A percentile compares a stretch with the other conserved stretches of the same genome.
These are phyloP conservation scores for Agonopterix arenella DNA, from an alignment of 2,888 invertebrate genomes.

Conservation along the genomic window DNA sequence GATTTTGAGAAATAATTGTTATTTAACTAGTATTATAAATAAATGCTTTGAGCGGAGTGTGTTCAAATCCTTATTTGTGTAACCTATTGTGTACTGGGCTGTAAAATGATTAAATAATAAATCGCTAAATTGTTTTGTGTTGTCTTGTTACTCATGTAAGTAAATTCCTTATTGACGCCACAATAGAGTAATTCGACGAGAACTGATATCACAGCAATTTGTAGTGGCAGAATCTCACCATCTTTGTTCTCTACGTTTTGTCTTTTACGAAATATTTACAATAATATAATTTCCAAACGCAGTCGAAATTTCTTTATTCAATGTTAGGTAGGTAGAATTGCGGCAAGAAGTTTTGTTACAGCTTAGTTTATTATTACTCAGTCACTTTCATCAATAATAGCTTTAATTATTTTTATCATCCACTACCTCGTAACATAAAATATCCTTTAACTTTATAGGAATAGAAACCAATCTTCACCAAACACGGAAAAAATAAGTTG, in stretches of 20 bases:
- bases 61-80: too few species aligned
- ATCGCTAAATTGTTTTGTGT: too few species aligned
- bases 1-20: not conserved
- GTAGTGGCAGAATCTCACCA: constrained; percentile 50
- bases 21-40: not conserved
- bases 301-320: constrained; percentile 25
- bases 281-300: constrained; percentile 21
- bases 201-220: constrained; percentile 75
- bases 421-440: constrained; percentile 38
- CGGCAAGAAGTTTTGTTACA: not conserved
- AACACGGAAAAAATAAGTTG: constrained; percentile 31
- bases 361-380: constrained; percentile 44
- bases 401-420: constrained; percentile 30
- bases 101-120: too few species aligned
- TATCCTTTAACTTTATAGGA: constrained; percentile 22
- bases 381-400: constrained; percentile 53
- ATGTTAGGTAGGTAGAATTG: constrained; percentile 1
- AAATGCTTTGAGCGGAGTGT: too few species aligned
- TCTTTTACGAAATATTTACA: constrained; percentile 30
- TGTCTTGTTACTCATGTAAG: too few species aligned
- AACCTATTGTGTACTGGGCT: too few species aligned
- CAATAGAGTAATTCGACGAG: constrained; percentile 41
- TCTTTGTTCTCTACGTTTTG: constrained; percentile 14
- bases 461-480: constrained; percentile 13
- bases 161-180: constrained; percentile 3